A percentile compares a stretch with the other conserved stretches of the same genome.
phyloP scores from a whole-genome alignment of 64 coral and sea anemone genomes.

The Stichodactyla helianthus region DNA sequence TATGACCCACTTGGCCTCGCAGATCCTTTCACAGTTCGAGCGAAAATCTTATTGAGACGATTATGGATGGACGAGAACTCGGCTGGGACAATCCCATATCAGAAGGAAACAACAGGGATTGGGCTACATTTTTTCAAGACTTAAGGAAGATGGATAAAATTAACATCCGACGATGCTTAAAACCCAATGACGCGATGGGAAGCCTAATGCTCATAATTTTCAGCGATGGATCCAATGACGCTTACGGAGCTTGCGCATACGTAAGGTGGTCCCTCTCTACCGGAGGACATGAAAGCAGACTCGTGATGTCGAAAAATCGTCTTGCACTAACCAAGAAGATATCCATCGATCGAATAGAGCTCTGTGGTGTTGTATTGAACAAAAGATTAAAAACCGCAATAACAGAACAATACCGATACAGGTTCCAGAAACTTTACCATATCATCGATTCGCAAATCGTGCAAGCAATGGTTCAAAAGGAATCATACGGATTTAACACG shows the following conservation, averaged over 20 bases:
- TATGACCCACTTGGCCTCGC: conserved; percentile 36
- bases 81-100: conserved; percentile 34
- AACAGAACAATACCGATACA: not conserved
- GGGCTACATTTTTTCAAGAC: conserved; percentile 31
- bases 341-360: conserved; percentile 39
- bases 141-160: conserved; percentile 29
- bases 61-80: conserved; percentile 16
- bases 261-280: conserved; percentile 7
- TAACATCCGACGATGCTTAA: conserved; percentile 36
- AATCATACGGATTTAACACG: conserved; percentile 38
- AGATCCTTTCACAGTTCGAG: conserved; percentile 32
- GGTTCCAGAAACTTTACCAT: conserved; percentile 19
- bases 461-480: conserved; percentile 25
- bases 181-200: conserved; percentile 7
- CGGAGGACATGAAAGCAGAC: not conserved
- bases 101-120: conserved; percentile 23
- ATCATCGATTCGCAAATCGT: conserved; percentile 33
- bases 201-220: conserved; percentile 31
- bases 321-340: conserved; percentile 43
- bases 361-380: conserved; percentile 42
- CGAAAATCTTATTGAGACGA: conserved; percentile 44
- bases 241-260: conserved; percentile 26
- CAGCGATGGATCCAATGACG: not conserved
- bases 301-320: conserved; percentile 39
- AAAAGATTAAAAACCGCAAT: conserved; percentile 28